phyloP scores from a whole-genome alignment of 2,888 invertebrate species.

The Ligdia adustata region DNA sequence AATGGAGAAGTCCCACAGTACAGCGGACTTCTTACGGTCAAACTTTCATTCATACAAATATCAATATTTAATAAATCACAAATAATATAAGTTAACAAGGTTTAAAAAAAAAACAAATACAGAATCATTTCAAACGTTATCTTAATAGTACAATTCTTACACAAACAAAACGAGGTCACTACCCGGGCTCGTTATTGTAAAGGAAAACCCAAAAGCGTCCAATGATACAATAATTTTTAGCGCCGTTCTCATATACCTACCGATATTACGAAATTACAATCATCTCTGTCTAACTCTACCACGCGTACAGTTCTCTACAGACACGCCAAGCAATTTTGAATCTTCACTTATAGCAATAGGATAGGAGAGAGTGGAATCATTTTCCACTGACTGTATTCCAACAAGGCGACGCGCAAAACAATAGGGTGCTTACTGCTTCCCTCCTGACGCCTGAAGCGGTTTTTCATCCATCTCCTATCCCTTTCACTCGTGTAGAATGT shows the following conservation, averaged over 20 bases:
- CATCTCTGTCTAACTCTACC: constrained; percentile 32
- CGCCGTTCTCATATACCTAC: constrained; percentile 14
- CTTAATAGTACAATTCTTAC: too few species aligned
- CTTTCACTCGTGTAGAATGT: constrained; percentile 42
- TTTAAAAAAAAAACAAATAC: too few species aligned
- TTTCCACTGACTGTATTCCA: constrained; percentile 40
- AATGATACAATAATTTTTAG: constrained; percentile 18
- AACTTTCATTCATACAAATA: too few species aligned
- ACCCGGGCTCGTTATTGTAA: constrained; percentile 3
- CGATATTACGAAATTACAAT: constrained; percentile 30
- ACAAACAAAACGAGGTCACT: neutral
- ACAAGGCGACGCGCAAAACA: constrained; percentile 76
- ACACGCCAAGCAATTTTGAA: constrained; percentile 14
- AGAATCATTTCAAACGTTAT: too few species aligned
- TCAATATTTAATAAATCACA: too few species aligned
- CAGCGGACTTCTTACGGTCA: too few species aligned
- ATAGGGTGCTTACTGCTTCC: constrained; percentile 79
- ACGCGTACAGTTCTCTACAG: constrained; percentile 14
- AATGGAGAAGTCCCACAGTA: too few species aligned
- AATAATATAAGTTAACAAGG: too few species aligned
- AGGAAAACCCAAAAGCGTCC: constrained; percentile 13
- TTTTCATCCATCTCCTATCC: constrained; percentile 59
- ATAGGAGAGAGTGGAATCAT: constrained; percentile 7
- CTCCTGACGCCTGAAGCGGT: constrained; percentile 74
- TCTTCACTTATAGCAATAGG: constrained; percentile 27